These are phyloP conservation scores for Orius laevigatus DNA, from an alignment of 1,140 invertebrate species.

Conservation along the genomic window DNA sequence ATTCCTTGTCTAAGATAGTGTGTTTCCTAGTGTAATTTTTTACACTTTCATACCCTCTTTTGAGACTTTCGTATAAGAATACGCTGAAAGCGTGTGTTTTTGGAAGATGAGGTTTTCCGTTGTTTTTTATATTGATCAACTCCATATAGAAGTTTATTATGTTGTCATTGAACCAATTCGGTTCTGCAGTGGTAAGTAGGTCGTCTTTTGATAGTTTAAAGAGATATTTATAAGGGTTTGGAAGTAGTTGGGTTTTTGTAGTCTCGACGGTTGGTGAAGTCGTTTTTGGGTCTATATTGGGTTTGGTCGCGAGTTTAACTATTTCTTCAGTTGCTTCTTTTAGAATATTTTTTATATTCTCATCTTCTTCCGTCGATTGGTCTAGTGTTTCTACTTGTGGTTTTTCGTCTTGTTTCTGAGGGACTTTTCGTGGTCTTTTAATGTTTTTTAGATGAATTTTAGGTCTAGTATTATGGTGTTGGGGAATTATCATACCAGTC, in stretches of 20 bases:
- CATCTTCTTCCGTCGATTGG: too few species aligned
- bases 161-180: background rate
- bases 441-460: constrained; percentile 1
- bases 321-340: too few species aligned
- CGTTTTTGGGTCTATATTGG: too few species aligned
- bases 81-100: background rate
- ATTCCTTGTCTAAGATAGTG: background rate
- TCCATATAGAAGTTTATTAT: constrained; percentile 1
- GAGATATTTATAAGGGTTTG: too few species aligned
- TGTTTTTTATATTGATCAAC: background rate
- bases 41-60: background rate
- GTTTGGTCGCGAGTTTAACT: too few species aligned
- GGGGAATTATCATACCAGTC: background rate
- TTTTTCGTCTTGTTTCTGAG: too few species aligned
- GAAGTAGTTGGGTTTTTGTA: too few species aligned
- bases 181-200: background rate
- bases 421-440: background rate
- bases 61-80: background rate
- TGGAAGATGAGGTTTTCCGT: background rate
- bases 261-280: too few species aligned
- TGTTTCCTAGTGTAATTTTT: background rate
- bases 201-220: background rate
- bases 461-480: too few species aligned
- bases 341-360: too few species aligned
- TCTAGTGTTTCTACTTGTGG: too few species aligned